phyloP scores from a whole-genome alignment of 2,113 vertebrate genomes.

The Heteronetta atricapilla region DNA sequence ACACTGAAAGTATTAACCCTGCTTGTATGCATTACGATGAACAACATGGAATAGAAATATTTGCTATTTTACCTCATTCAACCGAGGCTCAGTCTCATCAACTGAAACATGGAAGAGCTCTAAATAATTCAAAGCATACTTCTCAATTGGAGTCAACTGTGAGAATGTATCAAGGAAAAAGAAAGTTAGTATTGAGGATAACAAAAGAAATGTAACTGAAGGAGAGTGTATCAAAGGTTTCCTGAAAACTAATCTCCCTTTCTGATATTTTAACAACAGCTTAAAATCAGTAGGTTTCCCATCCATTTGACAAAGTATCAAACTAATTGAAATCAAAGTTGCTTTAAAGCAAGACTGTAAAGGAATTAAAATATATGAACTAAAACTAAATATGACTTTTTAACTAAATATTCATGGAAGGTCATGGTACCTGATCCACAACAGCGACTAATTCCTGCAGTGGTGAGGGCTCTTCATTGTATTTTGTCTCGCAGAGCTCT shows the following conservation, averaged over 20 bases:
- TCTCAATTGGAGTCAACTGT: slow-evolving; percentile 94
- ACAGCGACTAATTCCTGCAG: slow-evolving; percentile 87
- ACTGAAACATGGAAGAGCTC: slow-evolving; percentile 83
- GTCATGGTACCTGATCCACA: slow-evolving; percentile 85
- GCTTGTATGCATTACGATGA: background rate
- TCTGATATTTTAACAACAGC: background rate
- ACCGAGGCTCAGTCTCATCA: slow-evolving; percentile 53
- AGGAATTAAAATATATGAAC: background rate
- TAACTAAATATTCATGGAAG: background rate
- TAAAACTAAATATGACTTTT: slow-evolving; percentile 5
- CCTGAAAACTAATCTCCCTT: background rate
- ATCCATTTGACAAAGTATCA: background rate
- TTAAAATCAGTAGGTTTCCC: background rate
- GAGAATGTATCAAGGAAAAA: background rate
- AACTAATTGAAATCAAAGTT: background rate
- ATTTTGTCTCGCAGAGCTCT: slow-evolving; percentile 57
- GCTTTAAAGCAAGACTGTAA: background rate
- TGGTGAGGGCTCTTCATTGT: slow-evolving; percentile 79
- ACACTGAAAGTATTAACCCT: background rate
- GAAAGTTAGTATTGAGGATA: background rate
- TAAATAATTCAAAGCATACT: slow-evolving; percentile 91
- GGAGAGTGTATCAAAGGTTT: background rate
- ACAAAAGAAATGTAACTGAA: background rate
- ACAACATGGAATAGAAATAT: background rate
- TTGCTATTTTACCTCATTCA: slow-evolving; percentile 64